Percentiles rank a stretch among this genome's conserved stretches.
These are phyloP conservation scores for Ardeotis arabs DNA, from an alignment of 2,113 vertebrate species.

Conservation along the genomic window DNA sequence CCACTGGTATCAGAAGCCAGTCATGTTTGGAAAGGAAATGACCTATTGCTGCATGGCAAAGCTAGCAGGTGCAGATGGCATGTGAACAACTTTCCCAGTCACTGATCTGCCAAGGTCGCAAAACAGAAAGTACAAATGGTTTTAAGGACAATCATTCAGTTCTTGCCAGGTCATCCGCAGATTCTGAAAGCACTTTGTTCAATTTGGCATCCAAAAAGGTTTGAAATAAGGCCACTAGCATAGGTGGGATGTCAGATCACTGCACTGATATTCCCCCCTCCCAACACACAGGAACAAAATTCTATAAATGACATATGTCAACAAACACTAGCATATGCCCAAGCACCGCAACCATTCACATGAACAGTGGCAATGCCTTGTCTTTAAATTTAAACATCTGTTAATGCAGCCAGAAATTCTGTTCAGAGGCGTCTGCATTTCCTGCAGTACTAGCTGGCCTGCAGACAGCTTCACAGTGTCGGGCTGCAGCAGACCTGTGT, in stretches of 20 bases:
- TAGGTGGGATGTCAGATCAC: neutral
- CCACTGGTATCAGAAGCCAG: neutral
- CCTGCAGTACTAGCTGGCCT: neutral
- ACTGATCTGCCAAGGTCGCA: neutral
- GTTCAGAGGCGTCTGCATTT: neutral
- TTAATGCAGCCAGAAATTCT: neutral
- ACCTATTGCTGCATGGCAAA: neutral
- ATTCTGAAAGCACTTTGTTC: neutral
- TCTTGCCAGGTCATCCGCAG: neutral
- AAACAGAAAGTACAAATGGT: neutral
- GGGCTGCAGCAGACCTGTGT: neutral
- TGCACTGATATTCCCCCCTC: neutral
- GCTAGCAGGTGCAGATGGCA: neutral
- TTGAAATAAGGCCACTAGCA: neutral
- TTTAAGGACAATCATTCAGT: neutral
- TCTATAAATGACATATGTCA: neutral
- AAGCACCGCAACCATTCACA: neutral
- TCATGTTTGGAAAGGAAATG: constrained; percentile 21
- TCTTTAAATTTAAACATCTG: neutral
- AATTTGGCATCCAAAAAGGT: neutral
- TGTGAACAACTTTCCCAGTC: neutral
- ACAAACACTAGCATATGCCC: neutral
- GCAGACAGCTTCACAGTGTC: neutral
- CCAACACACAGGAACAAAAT: neutral
- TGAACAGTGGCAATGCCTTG: neutral